Percentiles rank a stretch among this genome's conserved stretches.
These are phyloP conservation scores for Drosophila sechellia DNA, from an alignment of 1,140 invertebrate genomes.

Conservation along the genomic window DNA sequence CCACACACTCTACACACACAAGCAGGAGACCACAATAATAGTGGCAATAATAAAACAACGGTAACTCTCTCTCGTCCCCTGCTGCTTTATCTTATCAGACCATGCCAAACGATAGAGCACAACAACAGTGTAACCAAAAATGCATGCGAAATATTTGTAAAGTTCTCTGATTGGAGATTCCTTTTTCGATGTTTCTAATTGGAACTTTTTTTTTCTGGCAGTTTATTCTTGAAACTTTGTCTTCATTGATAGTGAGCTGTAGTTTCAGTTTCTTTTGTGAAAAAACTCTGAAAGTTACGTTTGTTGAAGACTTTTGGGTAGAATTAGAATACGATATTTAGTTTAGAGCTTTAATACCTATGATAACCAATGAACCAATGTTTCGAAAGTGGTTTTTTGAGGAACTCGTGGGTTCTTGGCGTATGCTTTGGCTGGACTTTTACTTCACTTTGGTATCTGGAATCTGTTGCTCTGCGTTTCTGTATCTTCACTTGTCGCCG, in stretches of 20 bases:
- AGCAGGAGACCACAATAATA: constrained; percentile 46
- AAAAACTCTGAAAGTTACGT: too few relatives aligned
- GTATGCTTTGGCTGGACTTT: constrained; percentile 1
- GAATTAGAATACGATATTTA: neutral
- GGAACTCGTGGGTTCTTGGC: too few relatives aligned
- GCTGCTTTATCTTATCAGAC: constrained; percentile 34
- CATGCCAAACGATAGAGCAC: constrained; percentile 24
- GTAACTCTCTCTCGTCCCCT: constrained; percentile 67
- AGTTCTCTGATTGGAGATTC: constrained; percentile 7
- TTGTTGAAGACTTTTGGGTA: too few relatives aligned
- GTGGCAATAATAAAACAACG: constrained; percentile 77
- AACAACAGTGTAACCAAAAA: constrained; percentile 2
- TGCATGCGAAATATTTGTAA: neutral
- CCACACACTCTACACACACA: neutral
- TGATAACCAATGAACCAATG: too few relatives aligned
- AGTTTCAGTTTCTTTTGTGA: too few relatives aligned
- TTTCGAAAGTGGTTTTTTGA: neutral
- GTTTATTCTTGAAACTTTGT: neutral
- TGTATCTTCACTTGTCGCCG: constrained; percentile 79
- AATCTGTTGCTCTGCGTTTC: constrained; percentile 31
- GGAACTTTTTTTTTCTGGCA: neutral
- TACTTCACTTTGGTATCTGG: constrained; percentile 31
- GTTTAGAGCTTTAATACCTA: neutral
- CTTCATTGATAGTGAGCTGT: neutral
- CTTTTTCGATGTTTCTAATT: neutral